These are phyloP conservation scores for Galago senegalensis DNA, from an alignment of 2,797 vertebrate species.

Conservation along the genomic window DNA sequence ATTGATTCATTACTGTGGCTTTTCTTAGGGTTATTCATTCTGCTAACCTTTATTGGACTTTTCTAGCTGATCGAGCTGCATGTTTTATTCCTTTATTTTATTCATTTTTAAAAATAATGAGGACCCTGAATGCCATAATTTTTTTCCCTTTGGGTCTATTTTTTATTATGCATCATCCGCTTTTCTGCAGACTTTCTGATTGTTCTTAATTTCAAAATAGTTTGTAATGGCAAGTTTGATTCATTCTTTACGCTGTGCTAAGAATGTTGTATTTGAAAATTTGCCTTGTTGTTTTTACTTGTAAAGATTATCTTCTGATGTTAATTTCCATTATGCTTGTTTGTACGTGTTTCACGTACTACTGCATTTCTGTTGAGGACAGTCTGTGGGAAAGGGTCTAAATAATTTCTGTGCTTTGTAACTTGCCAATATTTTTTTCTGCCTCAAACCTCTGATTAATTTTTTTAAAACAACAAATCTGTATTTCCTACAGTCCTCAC, in stretches of 20 bases:
- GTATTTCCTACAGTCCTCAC: neutral
- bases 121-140: neutral
- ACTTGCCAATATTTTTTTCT: neutral
- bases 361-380: neutral
- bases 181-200: constrained; percentile 4
- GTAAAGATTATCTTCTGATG: neutral
- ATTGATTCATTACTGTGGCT: constrained; percentile 18
- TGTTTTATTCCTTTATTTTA: neutral
- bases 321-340: neutral
- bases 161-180: neutral
- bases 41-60: neutral
- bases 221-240: neutral
- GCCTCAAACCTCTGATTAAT: neutral
- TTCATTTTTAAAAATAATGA: neutral
- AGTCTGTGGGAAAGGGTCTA: neutral
- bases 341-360: neutral
- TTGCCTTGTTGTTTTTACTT: constrained; percentile 48
- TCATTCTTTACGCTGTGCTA: neutral
- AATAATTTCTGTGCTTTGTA: neutral
- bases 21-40: constrained; percentile 29
- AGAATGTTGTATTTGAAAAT: constrained; percentile 5
- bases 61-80: constrained; percentile 19
- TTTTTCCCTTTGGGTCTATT: neutral
- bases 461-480: neutral
- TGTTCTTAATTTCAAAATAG: constrained; percentile 29